These are phyloP conservation scores for Neosilurus hyrtlii DNA, from an alignment of 2,797 vertebrate genomes.

Conservation along the genomic window DNA sequence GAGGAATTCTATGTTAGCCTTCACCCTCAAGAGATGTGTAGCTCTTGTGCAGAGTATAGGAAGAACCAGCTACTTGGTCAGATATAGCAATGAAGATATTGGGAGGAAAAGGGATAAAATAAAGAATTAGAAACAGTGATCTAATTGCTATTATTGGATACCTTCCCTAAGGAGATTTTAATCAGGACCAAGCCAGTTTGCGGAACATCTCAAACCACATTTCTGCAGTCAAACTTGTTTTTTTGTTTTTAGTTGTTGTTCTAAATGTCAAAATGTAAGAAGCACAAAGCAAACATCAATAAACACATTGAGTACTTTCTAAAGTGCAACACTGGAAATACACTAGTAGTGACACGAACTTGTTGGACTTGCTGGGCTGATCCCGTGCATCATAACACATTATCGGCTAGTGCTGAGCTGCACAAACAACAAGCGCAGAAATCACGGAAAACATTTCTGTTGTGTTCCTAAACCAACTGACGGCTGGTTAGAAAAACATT, in stretches of 20 bases:
- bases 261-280: constrained; percentile 18
- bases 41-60: not conserved
- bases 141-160: constrained; percentile 14
- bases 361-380: no score
- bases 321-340: not conserved
- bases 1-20: not conserved
- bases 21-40: not conserved
- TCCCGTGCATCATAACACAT: no score
- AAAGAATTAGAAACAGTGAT: not conserved
- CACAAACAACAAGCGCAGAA: no score
- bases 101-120: not conserved
- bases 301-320: not conserved
- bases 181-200: constrained; percentile 10
- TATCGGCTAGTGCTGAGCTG: no score
- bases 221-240: constrained; percentile 10
- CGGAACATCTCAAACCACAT: constrained; percentile 22
- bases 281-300: not conserved
- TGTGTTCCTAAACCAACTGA: no score
- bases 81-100: not conserved
- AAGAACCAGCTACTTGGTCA: not conserved
- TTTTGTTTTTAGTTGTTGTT: not conserved
- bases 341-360: no score
- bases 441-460: no score
- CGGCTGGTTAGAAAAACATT: no score
- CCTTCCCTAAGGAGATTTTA: constrained; percentile 7